phyloP scores from a whole-genome alignment of 2,797 vertebrate species.

The Poeciliopsis infans region DNA sequence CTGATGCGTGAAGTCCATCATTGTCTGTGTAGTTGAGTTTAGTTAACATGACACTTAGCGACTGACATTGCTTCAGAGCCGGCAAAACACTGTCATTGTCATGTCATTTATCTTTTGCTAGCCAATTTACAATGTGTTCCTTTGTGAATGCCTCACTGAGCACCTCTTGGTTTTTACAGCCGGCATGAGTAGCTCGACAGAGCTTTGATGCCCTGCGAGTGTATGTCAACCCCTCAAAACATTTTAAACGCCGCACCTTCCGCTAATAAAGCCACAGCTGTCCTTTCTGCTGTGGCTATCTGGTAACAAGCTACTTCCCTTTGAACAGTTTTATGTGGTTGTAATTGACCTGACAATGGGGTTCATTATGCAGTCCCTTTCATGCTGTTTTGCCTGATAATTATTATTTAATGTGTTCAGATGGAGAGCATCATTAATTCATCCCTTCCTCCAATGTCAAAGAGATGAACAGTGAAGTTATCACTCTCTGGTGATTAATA shows the following conservation, averaged over 20 bases:
- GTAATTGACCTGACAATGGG: slow-evolving; percentile 82
- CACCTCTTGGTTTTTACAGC: slow-evolving; percentile 34
- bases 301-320: slow-evolving; percentile 70
- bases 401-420: slow-evolving; percentile 83
- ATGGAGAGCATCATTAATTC: slow-evolving; percentile 85
- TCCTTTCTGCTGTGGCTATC: slow-evolving; percentile 69
- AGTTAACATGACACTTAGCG: slow-evolving; percentile 76
- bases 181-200: slow-evolving; percentile 25
- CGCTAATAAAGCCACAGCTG: slow-evolving; percentile 60
- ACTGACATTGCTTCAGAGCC: slow-evolving; percentile 70
- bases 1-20: slow-evolving; percentile 79
- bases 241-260: slow-evolving; percentile 48
- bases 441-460: slow-evolving; percentile 84
- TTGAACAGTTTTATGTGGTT: slow-evolving; percentile 78
- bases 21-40: slow-evolving; percentile 72
- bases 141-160: slow-evolving; percentile 51
- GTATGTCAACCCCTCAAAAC: slow-evolving; percentile 24
- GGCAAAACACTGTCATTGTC: slow-evolving; percentile 72
- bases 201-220: slow-evolving; percentile 51
- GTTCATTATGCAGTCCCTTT: slow-evolving; percentile 81
- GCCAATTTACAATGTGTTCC: slow-evolving; percentile 62
- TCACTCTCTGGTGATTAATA: slow-evolving; percentile 83
- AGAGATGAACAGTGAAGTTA: slow-evolving; percentile 82
- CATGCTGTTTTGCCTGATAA: slow-evolving; percentile 84
- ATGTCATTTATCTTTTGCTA: slow-evolving; percentile 69